phyloP scores from a whole-genome alignment of 2,113 vertebrate species.

The Cololabis saira region DNA sequence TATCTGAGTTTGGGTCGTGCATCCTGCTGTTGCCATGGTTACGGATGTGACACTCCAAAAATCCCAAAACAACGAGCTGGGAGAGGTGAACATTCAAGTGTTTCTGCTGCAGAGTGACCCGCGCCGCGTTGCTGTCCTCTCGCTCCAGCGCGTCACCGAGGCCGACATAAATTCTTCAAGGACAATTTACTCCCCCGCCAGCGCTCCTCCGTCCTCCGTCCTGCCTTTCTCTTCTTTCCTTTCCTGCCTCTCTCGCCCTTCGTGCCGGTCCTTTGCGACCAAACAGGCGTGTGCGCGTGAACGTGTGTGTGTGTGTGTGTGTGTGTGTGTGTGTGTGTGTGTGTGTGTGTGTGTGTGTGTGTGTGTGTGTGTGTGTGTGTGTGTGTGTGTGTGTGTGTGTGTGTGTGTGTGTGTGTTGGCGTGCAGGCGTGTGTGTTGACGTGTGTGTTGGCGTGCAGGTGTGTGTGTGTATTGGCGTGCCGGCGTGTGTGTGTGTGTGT shows the following conservation, averaged over 20 bases:
- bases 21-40: too few relatives aligned
- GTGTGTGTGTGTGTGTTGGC: slow-evolving; percentile 4
- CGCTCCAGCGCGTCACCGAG: not conserved
- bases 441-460: too few relatives aligned
- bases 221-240: not conserved
- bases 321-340: slow-evolving; percentile 1
- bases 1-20: too few relatives aligned
- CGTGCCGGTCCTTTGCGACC: slow-evolving; percentile 26
- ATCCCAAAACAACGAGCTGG: not conserved
- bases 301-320: slow-evolving; percentile 6
- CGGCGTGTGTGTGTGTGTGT: too few relatives aligned
- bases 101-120: not conserved
- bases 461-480: slow-evolving; percentile 10
- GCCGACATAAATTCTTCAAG: slow-evolving; percentile 33
- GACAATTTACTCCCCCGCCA: slow-evolving; percentile 4
- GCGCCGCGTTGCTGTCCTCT: not conserved
- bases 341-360: too few relatives aligned
- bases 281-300: not conserved
- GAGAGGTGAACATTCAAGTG: not conserved
- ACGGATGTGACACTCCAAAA: too few relatives aligned
- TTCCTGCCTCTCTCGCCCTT: not conserved
- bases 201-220: too few relatives aligned
- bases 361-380: too few relatives aligned
- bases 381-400: slow-evolving; percentile 14
- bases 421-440: too few relatives aligned